Base-by-base conservation (phyloP, 2,113 vertebrate species). In the Maylandia zebra region DNA sequence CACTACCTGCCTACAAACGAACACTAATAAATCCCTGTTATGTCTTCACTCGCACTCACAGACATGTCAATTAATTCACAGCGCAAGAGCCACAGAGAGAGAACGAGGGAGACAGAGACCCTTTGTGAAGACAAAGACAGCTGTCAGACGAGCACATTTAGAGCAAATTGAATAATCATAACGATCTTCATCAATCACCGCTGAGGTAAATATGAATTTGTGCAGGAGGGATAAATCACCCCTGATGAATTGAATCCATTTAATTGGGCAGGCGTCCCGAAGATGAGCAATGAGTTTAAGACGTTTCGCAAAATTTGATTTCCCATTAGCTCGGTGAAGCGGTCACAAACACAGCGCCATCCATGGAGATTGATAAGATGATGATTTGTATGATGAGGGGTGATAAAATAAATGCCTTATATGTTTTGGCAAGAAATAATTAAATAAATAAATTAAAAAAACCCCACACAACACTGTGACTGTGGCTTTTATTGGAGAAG, bases 101-200 rank as follows among this genome's bases (percentile, higher is more conserved):
- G 61, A 59, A 74, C 12, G 12, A 45, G 16, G 38, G 56, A 64
- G 79, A 52, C 45, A 89, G 83, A 79, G 36, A 30, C 11, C 61
- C 27, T 84, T 83, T 45, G 83, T 89, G 82, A 83, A 86, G 87
- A 86, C 80, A 81, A 50, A 90, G 91, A 81, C 50, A 45, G 81
- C 88, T 83, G 83, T 81, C 90, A 86, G n/a, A 56, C 10, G 9
- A 86, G 94, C 90, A 91, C 81, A 82, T 91, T 92, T 7, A 69
- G 83, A 83, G 14, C 59, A 85, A 86, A 94, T 94, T 41, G 17
- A 94, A 93, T 95, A 85, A 91, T 53, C 82, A 57, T 90, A 94
- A 94, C 52, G 90, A 93, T 86, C 66, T 36, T 78, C 91, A 94
- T 95, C 93, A 84, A 95, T 95, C 93, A 95, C 38, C 71, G 86